Evolutionary conservation across 1,140 invertebrate species (phyloP), one percentile per base, ranked within the genome.

Genomic region (Saccostrea echinata): DNA sequence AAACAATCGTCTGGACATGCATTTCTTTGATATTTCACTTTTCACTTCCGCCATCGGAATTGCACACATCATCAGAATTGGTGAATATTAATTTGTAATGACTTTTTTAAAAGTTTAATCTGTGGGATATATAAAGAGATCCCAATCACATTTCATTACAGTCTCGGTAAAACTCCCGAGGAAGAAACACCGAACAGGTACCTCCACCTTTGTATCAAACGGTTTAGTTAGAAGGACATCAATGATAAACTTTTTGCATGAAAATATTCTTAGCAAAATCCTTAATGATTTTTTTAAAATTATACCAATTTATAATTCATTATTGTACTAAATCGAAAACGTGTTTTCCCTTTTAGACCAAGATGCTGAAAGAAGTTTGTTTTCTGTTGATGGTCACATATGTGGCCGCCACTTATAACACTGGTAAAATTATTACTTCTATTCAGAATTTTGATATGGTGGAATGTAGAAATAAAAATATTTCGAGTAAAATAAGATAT

Each of bases 351-450:
- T 76, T 76, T 27, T 30, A 76, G 68, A 76, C 33, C 68, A 76
- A 24, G 27, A 76, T 76, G 68, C 30, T 76, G 68, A 76, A 76
- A 30, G 68, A 76, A 76, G 24, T 76, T 33, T 76, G 68, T 33
- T 76, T 76, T 76, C 30, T 76, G 68, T 30, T 76, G 27, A 76
- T 76, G 68, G 68, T 16, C 68, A 76, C 68, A 30, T 76, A 76
- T 30, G 68, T 76, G 68, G 68, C 27, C 11, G 27, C 68, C 8
- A 12, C 24, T 16, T 76, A 76, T 18, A 30, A 30, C 24, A 30
- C 68, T 30, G 68, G 68, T 76, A 76, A 21, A n/a, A 61, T 21
- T 61, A 6, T 6, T 21, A n/a, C 18, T 21, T n/a, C 2, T 61
- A 6, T 61, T n/a, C 21, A 6, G 33, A 33, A 33, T 30, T 30